Evolutionary conservation across 1,140 invertebrate genomes (phyloP), one percentile per base, ranked within the genome.

Genomic region (Rhagoletis zephyria): DNA sequence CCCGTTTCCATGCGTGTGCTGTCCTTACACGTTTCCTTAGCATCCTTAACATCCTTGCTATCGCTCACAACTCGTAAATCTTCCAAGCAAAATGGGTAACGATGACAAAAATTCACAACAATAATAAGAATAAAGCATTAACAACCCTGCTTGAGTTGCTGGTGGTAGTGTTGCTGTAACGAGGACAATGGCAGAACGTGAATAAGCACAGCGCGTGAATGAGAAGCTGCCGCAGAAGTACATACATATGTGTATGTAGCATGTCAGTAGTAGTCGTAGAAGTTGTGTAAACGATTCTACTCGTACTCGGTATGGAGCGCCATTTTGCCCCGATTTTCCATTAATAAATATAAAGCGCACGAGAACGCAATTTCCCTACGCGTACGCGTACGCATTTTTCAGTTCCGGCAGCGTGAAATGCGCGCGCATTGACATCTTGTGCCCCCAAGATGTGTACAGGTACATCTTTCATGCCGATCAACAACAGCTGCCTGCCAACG

Each of bases 101-200:
- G 74, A 81, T 81, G 74, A 81, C 74, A 81, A 81, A 81, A 81
- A 81, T 81, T 51, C 45, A 81, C 74, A 81, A 81, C 74, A 81
- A 56, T 42, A 81, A 48, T 16, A 56, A 16, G n/a, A 51, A 81
- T 30, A 81, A 81, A 56, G 19, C 74, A 81, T 81, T 81, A 51
- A 19, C 6, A 81, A 12, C 12, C 48, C 51, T 77, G 2, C 48
- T 14, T 19, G 14, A 6, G 40, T 74, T 74, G 42, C 42, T 48
- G n/a, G n/a, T n/a, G n/a, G n/a, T 10, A 74, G n/a, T 30, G 16
- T 30, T 81, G 48, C n/a, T 81, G 74, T 56, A 81, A 7, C 40
- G 48, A 81, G 14, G 74, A 81, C 74, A 81, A 81, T 81, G 74
- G 10, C 74, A 59, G 6, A 48, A 19, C 45, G 74, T n/a, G 48